phyloP scores from a whole-genome alignment of 2,113 vertebrate genomes.

The Stigmatopora argus region DNA sequence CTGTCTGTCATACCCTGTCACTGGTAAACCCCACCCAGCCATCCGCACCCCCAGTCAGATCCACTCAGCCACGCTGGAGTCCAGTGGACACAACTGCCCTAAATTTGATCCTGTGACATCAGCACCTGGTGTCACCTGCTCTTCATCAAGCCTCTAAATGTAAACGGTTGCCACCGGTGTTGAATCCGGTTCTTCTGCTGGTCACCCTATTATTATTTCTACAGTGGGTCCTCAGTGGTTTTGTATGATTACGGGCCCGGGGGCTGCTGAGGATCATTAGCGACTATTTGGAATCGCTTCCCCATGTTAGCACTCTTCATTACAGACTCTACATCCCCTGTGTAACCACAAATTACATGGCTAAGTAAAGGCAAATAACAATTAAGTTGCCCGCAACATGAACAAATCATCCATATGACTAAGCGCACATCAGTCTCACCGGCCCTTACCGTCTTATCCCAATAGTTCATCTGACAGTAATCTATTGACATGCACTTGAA shows the following conservation, averaged over 20 bases:
- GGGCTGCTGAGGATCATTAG: constrained; percentile 57
- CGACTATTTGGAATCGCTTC: constrained; percentile 31
- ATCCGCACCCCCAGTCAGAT: constrained; percentile 37
- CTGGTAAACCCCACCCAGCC: constrained; percentile 48
- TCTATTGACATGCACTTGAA: constrained; percentile 11
- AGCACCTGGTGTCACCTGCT: constrained; percentile 37
- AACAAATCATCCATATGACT: constrained; percentile 29
- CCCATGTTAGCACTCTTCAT: constrained; percentile 31
- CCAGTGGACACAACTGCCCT: constrained; percentile 71
- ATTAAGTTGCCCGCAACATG: constrained; percentile 26
- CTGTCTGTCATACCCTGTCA: constrained; percentile 50
- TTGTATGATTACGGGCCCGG: constrained; percentile 41
- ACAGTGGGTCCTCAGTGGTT: constrained; percentile 40
- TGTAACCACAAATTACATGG: constrained; percentile 27
- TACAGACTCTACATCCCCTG: constrained; percentile 27
- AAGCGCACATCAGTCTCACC: constrained; percentile 33
- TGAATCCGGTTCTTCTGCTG: constrained; percentile 27
- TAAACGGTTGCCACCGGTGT: constrained; percentile 29
- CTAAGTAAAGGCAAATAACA: constrained; percentile 26
- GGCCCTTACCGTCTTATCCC: constrained; percentile 25
- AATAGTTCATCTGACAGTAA: constrained; percentile 33
- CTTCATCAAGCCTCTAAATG: constrained; percentile 22
- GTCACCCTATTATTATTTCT: constrained; percentile 30
- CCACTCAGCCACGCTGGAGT: constrained; percentile 61
- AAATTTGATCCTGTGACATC: constrained; percentile 61